Conservation (phyloP, 2,797 vertebrate species). For the Eupleurogrammus muticus region DNA sequence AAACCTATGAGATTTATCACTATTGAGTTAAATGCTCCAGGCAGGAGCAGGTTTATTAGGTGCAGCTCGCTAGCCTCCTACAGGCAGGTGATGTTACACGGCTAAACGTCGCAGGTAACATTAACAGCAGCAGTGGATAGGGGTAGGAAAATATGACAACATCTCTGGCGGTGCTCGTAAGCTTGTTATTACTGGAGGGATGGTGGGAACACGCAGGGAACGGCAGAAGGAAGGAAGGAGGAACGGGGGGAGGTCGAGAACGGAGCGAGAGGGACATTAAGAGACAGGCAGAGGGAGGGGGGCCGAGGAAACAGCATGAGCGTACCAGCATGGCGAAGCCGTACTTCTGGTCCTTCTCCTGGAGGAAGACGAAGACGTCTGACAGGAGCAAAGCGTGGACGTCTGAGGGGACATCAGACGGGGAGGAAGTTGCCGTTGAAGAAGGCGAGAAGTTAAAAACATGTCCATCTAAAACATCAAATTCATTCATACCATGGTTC, state of each 20-base stretch:
- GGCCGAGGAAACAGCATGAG: slow-evolving; percentile 7
- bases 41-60: slow-evolving; percentile 60
- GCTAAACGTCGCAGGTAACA: slow-evolving; percentile 42
- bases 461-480: too few species aligned
- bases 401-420: slow-evolving; percentile 80
- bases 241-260: neutral
- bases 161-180: slow-evolving; percentile 36
- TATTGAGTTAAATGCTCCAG: slow-evolving; percentile 48
- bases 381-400: slow-evolving; percentile 95
- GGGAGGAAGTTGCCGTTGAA: slow-evolving; percentile 42
- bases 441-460: neutral
- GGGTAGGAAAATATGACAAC: slow-evolving; percentile 67
- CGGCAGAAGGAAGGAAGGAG: slow-evolving; percentile 2
- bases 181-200: slow-evolving; percentile 38
- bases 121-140: slow-evolving; percentile 57
- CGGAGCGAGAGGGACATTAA: neutral
- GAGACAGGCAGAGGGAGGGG: neutral
- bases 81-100: slow-evolving; percentile 38
- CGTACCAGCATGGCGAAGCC: slow-evolving; percentile 95
- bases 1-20: slow-evolving; percentile 57
- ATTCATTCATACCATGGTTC: too few species aligned
- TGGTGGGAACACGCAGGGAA: neutral
- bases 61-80: slow-evolving; percentile 44
- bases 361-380: slow-evolving; percentile 94
- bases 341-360: slow-evolving; percentile 99